Evolutionary conservation across 2,888 invertebrate species (phyloP).

Genomic region (Tyria jacobaeae): DNA sequence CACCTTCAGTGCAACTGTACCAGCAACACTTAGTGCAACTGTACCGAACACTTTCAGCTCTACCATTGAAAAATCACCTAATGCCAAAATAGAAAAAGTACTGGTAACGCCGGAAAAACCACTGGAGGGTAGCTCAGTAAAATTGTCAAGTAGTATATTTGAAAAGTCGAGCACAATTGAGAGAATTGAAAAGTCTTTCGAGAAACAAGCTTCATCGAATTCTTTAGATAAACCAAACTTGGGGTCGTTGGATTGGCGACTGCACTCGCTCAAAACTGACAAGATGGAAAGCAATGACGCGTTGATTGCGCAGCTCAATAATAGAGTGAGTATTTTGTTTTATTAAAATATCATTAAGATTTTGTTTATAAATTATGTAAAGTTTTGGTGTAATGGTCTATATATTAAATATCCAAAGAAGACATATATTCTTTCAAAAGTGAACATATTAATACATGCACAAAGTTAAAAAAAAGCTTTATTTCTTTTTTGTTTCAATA

Average conservation of each 20-base stretch:
- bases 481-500: no score
- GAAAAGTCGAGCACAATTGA: conserved; percentile 62
- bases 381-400: no score
- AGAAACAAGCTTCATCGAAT: conserved; percentile 48
- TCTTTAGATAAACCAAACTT: conserved; percentile 51
- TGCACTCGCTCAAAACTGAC: conserved; percentile 55
- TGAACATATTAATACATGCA: no score
- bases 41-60: conserved; percentile 15
- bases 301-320: conserved; percentile 79
- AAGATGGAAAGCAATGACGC: conserved; percentile 67
- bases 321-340: conserved; percentile 70
- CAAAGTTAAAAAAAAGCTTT: no score
- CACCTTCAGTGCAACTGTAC: not conserved
- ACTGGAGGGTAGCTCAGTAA: conserved; percentile 47
- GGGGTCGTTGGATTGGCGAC: conserved; percentile 70
- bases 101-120: conserved; percentile 51
- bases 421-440: no score
- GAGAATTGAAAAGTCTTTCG: conserved; percentile 56
- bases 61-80: conserved; percentile 19
- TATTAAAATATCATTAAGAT: no score
- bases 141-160: conserved; percentile 34
- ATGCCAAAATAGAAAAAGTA: conserved; percentile 51
- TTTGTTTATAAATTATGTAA: no score
- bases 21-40: not conserved
- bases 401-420: no score